Evolutionary conservation across 2,797 vertebrate genomes (phyloP), one percentile per base, ranked within the genome.

Genomic region (Characodon lateralis): DNA sequence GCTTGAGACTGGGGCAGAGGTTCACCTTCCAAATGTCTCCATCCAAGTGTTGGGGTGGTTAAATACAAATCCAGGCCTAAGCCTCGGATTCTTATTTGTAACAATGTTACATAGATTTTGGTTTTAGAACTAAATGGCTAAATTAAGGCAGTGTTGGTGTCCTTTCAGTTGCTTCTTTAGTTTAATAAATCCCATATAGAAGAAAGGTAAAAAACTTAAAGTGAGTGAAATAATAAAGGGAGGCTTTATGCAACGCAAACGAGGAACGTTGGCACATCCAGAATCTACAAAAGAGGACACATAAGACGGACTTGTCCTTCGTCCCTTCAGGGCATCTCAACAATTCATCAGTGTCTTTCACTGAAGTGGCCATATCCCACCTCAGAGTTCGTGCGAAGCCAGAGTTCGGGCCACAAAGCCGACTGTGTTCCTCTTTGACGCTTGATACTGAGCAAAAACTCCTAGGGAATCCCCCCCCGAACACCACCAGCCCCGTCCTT

Each of bases 391-490:
- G 0, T 61, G 74, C 71, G 56, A 74, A 66, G 0, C 20, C 22
- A 56, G n/a, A 69, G 68, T 46, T n/a, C 48, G 20, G 3, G 76
- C 74, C 16, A 85, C 84, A 89, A 83, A 10, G 53, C 41, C 56
- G 56, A 78, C 80, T 87, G n/a, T 85, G 75, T 88, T 78, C 78
- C 35, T 26, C 66, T n/a, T 51, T 50, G 65, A 68, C 13, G 43
- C 48, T 2, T 61, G 65, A 48, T 53, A 3, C 80, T 48, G 73
- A 84, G 43, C 43, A 63, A 80, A 78, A 81, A 69, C 78, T 80
- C 75, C 74, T 61, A 89, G 90, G 92, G 92, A 91, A 89, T 87
- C 78, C 85, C 86, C 86, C 24, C 70, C 48, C 70, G 1, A 2
- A 14, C 65, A 41, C 2, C 22, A 26, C 13, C 66, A 48, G 24